Percentiles rank a stretch among this genome's conserved stretches.
Evolutionary conservation across 1,140 invertebrate species (phyloP).

Genomic region (Helicoverpa zea): DNA sequence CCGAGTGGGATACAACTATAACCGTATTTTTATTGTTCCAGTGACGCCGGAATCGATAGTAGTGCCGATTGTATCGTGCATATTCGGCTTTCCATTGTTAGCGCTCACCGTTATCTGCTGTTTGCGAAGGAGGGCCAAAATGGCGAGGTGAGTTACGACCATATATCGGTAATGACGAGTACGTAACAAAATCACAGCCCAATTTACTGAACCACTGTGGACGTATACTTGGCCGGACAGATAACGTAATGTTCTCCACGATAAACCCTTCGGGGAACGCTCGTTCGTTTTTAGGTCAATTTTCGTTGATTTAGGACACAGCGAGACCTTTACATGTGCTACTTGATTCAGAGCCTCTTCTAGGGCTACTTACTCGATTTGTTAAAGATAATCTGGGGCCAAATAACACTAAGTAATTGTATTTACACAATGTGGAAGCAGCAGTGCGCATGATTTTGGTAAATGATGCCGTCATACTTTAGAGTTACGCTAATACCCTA

Average conservation of each 20-base stretch:
- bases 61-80: conserved; percentile 95
- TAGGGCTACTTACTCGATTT: neutral
- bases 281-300: conserved; percentile 23
- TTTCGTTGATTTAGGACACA: conserved; percentile 33
- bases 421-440: conserved; percentile 9
- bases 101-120: conserved; percentile 95
- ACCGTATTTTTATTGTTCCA: conserved; percentile 85
- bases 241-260: conserved; percentile 25
- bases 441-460: conserved; percentile 14
- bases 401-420: neutral
- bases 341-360: conserved; percentile 23
- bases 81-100: conserved; percentile 94
- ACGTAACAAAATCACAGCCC: conserved; percentile 28
- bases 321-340: neutral
- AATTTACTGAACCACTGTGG: conserved; percentile 19
- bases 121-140: conserved; percentile 92
- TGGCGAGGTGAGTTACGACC: conserved; percentile 87
- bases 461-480: conserved; percentile 16
- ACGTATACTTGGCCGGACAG: neutral
- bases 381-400: neutral
- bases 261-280: conserved; percentile 26
- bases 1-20: conserved; percentile 10
- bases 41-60: conserved; percentile 96
- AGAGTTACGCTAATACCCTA: conserved; percentile 2
- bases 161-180: neutral